phyloP scores from a whole-genome alignment of 2,888 invertebrate species.

The Lymantria monacha region DNA sequence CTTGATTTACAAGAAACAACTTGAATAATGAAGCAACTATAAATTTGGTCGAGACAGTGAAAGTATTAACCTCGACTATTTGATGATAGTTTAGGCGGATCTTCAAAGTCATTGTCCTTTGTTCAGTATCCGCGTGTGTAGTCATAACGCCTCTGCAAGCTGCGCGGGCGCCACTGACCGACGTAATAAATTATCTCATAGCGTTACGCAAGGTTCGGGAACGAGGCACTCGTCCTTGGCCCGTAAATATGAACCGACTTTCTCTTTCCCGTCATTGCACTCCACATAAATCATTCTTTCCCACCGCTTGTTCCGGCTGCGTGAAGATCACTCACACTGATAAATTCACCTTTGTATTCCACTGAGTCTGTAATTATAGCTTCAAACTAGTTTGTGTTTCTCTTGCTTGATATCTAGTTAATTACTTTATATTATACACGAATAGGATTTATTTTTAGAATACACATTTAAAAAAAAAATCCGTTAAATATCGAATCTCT shows the following conservation, averaged over 20 bases:
- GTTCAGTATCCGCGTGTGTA: conserved; percentile 61
- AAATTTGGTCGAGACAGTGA: conserved; percentile 35
- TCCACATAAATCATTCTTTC: conserved; percentile 45
- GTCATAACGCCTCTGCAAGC: conserved; percentile 36
- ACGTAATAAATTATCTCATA: conserved; percentile 31
- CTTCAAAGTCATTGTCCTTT: conserved; percentile 65
- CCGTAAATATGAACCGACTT: conserved; percentile 55
- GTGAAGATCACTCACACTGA: conserved; percentile 43
- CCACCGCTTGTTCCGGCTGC: conserved; percentile 30
- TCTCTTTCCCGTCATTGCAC: conserved; percentile 55
- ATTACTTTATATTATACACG: conserved; percentile 6
- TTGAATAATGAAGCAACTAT: conserved; percentile 8
- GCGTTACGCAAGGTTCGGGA: conserved; percentile 51
- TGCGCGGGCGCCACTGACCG: conserved; percentile 18
- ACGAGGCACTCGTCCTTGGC: conserved; percentile 77
- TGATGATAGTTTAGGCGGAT: conserved; percentile 36
- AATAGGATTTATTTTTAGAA: neutral
- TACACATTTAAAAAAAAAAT: neutral
- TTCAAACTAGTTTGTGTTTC: conserved; percentile 19
- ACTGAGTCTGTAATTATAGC: conserved; percentile 21
- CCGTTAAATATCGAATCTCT: neutral
- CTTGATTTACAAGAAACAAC: conserved; percentile 9
- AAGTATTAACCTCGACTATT: conserved; percentile 44
- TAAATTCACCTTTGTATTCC: conserved; percentile 32
- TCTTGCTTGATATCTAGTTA: conserved; percentile 6